A percentile compares a stretch with the other conserved stretches of the same genome.
Conservation (phyloP, 2,113 vertebrate genomes). For the Pongo pygmaeus region DNA sequence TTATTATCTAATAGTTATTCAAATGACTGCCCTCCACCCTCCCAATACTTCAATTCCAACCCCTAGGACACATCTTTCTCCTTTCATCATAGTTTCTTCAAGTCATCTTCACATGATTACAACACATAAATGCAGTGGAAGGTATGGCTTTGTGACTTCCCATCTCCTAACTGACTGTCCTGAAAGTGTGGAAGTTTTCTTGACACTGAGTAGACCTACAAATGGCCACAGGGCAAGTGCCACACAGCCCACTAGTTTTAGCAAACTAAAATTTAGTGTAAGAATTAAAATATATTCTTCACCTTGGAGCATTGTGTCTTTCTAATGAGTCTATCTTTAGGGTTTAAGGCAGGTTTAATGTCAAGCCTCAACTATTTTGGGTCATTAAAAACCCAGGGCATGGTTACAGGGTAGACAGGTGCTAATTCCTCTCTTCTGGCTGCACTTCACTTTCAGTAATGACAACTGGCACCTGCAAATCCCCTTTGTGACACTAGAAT, state of each 20-base stretch:
- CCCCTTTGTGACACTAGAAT: not conserved
- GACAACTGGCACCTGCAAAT: not conserved
- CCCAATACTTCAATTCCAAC: not conserved
- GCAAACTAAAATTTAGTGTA: conserved; percentile 35
- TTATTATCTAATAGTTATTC: not conserved
- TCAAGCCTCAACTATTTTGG: conserved; percentile 22
- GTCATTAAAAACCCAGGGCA: conserved; percentile 34
- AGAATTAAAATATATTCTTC: not conserved
- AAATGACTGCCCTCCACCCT: not conserved
- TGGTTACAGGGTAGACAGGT: conserved; percentile 11
- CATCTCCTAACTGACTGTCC: not conserved
- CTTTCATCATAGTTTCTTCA: not conserved
- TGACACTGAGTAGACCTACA: not conserved
- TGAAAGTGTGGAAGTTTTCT: not conserved
- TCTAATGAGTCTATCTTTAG: conserved; percentile 28
- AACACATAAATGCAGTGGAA: not conserved
- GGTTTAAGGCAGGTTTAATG: not conserved
- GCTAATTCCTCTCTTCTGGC: not conserved
- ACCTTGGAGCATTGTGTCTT: conserved; percentile 6
- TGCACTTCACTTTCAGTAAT: conserved; percentile 30
- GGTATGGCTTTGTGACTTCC: not conserved
- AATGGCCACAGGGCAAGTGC: not conserved
- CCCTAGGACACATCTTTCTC: not conserved
- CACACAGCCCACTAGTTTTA: not conserved
- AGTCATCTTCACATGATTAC: not conserved